These are phyloP conservation scores for Acronicta alni DNA, from an alignment of 2,888 invertebrate species.

Conservation along the genomic window DNA sequence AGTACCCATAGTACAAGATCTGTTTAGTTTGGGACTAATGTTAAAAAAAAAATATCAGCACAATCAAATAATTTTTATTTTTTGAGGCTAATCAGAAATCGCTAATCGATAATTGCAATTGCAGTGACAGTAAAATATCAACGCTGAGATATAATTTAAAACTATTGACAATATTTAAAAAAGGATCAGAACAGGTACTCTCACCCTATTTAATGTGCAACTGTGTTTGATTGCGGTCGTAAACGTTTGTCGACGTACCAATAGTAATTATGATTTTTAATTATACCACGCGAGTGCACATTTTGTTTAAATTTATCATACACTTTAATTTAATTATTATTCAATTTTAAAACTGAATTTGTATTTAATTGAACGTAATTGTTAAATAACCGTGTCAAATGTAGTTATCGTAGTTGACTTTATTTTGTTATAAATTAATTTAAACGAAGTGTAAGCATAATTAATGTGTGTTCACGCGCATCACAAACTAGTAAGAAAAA, in stretches of 20 bases:
- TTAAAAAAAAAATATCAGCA: too few species aligned
- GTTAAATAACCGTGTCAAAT: slow-evolving; percentile 50
- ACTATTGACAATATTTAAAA: too few species aligned
- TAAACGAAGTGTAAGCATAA: too few species aligned
- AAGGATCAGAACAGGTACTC: slow-evolving; percentile 11
- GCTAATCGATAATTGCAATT: too few species aligned
- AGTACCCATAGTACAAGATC: too few species aligned
- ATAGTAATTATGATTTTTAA: slow-evolving; percentile 80
- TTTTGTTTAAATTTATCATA: slow-evolving; percentile 62
- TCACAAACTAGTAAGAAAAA: too few species aligned
- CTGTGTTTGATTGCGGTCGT: slow-evolving; percentile 87
- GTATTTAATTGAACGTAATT: slow-evolving; percentile 50
- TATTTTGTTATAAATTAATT: not conserved
- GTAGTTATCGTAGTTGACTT: slow-evolving; percentile 23
- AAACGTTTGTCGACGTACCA: slow-evolving; percentile 65
- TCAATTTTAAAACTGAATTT: slow-evolving; percentile 56
- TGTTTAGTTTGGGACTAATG: too few species aligned
- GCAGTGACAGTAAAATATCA: not conserved
- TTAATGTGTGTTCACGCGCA: too few species aligned
- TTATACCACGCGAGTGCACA: slow-evolving; percentile 62
- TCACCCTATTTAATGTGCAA: slow-evolving; percentile 76
- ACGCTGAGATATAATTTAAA: not conserved
- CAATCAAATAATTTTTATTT: too few species aligned
- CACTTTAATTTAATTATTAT: slow-evolving; percentile 58
- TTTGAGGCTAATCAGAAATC: too few species aligned